A percentile compares a stretch with the other conserved stretches of the same genome.
These are phyloP conservation scores for Tarsius wallacei DNA, from an alignment of 2,797 vertebrate species.

Conservation along the genomic window DNA sequence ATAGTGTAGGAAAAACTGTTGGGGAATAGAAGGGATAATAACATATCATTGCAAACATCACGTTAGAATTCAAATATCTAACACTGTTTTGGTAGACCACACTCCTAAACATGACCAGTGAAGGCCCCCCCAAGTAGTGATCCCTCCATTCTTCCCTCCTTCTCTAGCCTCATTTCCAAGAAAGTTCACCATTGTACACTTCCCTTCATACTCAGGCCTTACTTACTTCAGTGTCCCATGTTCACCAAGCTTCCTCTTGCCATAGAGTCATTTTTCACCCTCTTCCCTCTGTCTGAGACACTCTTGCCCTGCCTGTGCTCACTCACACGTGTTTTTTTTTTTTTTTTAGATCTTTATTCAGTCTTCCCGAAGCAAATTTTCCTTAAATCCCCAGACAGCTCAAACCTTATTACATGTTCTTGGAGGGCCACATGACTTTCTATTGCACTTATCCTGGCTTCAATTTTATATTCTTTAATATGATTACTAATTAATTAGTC, in stretches of 20 bases:
- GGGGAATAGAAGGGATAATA: neutral
- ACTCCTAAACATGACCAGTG: neutral
- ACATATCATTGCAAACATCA: neutral
- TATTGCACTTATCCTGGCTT: neutral
- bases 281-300: neutral
- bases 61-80: constrained; percentile 1
- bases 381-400: neutral
- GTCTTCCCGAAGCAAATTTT: neutral
- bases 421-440: neutral
- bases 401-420: neutral
- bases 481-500: neutral
- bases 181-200: accelerated
- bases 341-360: neutral
- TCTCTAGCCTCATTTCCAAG: neutral
- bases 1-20: neutral
- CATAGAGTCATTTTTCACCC: neutral
- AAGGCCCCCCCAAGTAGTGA: neutral
- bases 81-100: neutral
- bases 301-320: neutral
- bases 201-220: neutral
- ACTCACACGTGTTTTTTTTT: neutral
- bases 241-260: neutral
- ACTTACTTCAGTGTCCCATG: neutral
- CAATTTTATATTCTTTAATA: neutral
- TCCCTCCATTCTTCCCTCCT: too few relatives aligned